Evolutionary conservation across 2,888 invertebrate genomes (phyloP), one percentile per base, ranked within the genome.

Genomic region (Kryphioiulus occultus): DNA sequence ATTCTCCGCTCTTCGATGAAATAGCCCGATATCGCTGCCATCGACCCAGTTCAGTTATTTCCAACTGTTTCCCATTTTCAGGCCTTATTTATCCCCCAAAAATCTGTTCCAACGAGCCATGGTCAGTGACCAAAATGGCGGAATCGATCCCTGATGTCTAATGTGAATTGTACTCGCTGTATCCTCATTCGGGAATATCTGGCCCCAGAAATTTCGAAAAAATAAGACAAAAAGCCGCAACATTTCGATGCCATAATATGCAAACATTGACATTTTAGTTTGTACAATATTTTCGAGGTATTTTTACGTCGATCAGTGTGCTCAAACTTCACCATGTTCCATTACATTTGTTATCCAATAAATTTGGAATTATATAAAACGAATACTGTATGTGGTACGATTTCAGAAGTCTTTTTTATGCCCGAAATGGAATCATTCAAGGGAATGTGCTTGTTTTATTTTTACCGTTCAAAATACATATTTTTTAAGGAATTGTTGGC

Each of bases 261-360:
- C 59, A 59, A 59, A 59, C 59, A 59, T 59, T 59, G 22, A 59
- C 59, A 59, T 59, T 59, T 59, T 3, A 59, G 59, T 59, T 59
- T 59, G 59, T 59, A 59, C n/a, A 19, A 59, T 59, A 59, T n/a
- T 59, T 59, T 59, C 7, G 9, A 59, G 59, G 59, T 59, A 59
- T 59, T 59, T 59, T 59, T 59, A 59, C 59, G 59, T 59, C 59
- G n/a, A 59, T 59, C 59, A 59, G 59, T 59, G 59, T 59, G 59
- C 59, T 59, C 59, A 59, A 59, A 59, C 59, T 59, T 59, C 59
- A 59, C 59, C 59, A 59, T 59, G 59, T 59, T 59, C 59, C 59
- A 59, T 59, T 59, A 59, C 59, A 59, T 59, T 59, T 59, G 59
- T 59, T 59, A 59, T 59, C 59, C 59, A 59, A 59, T 59, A 59